Evolutionary conservation across 2,888 invertebrate genomes (phyloP), one percentile per base, ranked within the genome.

Genomic region (Syrphus vitripennis): DNA sequence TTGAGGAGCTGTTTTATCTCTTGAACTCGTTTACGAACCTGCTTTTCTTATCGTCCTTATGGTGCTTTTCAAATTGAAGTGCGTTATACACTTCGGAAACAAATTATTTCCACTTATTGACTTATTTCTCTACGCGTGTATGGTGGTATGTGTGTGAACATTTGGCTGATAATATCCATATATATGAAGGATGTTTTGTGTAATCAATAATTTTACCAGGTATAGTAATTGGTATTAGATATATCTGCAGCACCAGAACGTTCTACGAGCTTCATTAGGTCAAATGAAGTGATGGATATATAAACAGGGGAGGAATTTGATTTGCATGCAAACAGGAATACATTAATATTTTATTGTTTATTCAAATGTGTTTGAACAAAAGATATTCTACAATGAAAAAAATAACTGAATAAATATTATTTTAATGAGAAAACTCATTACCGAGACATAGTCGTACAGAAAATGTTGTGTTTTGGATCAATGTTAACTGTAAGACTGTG

Each of bases 401-500:
- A 31, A 29, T 37, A 74, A 9, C 31, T 69, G 24, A 53, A 31
- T 71, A 29, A 48, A 34, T 37, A 9, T 40, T 29, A 29, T 53
- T 50, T 40, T 55, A 76, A 80, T 34, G 21, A 45, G 57, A 86
- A n/a, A 87, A 90, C 89, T 89, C 89, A 90, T 91, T 90, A 92
- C 91, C 89, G 88, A 86, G 92, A 92, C 92, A 93, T 92, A 92
- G 92, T 93, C 93, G 89, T 92, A 93, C 93, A 92, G 92, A 90
- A 91, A 93, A 92, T 93, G 92, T 93, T 93, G 92, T 92, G 90
- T 90, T 89, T 89, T 89, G 88, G 89, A 89, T 91, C 91, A 93
- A 93, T 93, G 92, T 93, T 93, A 93, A 93, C 92, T 93, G 92
- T 93, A 93, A 93, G 92, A 93, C 92, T 93, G 92, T 93, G 92